Conservation (phyloP, 1,140 invertebrate species). For the Drosophila repleta region DNA sequence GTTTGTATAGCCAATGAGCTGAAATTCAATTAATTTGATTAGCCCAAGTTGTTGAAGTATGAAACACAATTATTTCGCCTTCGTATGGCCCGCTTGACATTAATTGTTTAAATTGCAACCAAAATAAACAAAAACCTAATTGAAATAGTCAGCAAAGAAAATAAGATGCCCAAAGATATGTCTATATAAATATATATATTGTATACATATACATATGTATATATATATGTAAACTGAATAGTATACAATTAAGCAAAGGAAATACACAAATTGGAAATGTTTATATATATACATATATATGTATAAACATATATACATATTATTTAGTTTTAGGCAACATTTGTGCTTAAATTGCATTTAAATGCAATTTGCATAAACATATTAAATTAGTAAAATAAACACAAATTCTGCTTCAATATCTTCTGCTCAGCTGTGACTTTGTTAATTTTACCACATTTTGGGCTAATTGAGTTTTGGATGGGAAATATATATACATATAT, state of each 20-base stretch:
- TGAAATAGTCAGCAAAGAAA: conserved; percentile 18
- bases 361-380: too few species aligned
- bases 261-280: too few species aligned
- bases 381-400: too few species aligned
- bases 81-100: conserved; percentile 60
- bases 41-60: conserved; percentile 42
- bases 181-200: not conserved
- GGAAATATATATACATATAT: too few species aligned
- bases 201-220: not conserved
- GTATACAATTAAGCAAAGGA: too few species aligned
- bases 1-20: conserved; percentile 39
- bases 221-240: not conserved
- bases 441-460: too few species aligned
- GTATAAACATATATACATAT: not conserved
- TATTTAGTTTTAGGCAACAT: too few species aligned
- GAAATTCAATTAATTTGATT: conserved; percentile 65
- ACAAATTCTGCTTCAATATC: too few species aligned
- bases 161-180: not conserved
- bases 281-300: not conserved
- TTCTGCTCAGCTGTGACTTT: too few species aligned
- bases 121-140: conserved; percentile 36
- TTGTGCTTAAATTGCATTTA: too few species aligned
- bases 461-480: too few species aligned
- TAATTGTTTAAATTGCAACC: conserved; percentile 73
- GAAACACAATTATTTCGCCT: conserved; percentile 51